A percentile compares a stretch with the other conserved stretches of the same genome.
phyloP scores from a whole-genome alignment of 2,113 vertebrate genomes.

The Mormyrus lacerda region DNA sequence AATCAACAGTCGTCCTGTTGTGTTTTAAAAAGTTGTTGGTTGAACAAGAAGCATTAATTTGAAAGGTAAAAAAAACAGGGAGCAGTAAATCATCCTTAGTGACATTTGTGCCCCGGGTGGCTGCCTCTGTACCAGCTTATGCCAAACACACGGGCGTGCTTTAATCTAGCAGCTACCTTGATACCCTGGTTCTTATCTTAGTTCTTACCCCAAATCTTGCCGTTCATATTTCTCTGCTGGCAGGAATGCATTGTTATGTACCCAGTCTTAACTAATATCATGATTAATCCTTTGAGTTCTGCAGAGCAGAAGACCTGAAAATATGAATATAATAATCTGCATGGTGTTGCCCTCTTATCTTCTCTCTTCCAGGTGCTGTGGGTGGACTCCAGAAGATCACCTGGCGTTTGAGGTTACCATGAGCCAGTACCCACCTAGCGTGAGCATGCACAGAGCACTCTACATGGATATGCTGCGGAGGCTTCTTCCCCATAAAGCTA shows the following conservation, averaged over 20 bases:
- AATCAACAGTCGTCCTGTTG: neutral
- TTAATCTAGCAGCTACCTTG: constrained; percentile 1
- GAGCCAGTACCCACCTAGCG: constrained; percentile 64
- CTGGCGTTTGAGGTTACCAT: constrained; percentile 67
- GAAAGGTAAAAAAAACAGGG: constrained; percentile 17
- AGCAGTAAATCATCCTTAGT: neutral
- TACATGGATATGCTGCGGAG: constrained; percentile 77
- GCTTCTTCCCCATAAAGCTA: constrained; percentile 69
- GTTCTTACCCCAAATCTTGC: neutral
- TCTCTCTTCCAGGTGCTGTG: constrained; percentile 35
- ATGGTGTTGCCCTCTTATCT: neutral
- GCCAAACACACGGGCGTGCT: constrained; percentile 29
- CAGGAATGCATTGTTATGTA: neutral
- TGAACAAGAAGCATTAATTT: neutral
- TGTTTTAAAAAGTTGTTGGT: neutral
- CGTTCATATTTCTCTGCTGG: neutral
- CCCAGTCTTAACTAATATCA: neutral
- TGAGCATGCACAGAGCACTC: constrained; percentile 64
- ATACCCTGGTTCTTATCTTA: neutral
- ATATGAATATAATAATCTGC: neutral
- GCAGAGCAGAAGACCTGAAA: neutral
- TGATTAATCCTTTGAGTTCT: neutral
- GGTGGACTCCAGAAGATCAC: constrained; percentile 71
- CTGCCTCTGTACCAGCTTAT: neutral
- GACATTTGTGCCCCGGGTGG: constrained; percentile 11